Percentiles rank a stretch among this genome's conserved stretches.
phyloP scores from a whole-genome alignment of 2,797 vertebrate species.

The Acropternis orthonyx region DNA sequence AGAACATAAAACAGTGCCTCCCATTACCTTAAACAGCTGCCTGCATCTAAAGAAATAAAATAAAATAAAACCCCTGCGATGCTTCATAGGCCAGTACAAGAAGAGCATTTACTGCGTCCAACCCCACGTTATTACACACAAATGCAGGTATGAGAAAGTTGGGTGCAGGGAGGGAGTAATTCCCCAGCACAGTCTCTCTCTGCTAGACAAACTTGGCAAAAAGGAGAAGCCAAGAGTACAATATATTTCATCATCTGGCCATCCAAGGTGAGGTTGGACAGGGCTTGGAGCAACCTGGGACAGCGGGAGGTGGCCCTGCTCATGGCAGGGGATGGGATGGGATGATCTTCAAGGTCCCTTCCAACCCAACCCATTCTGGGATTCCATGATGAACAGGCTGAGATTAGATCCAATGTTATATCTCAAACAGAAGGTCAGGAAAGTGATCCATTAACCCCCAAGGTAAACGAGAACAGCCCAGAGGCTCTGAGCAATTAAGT shows the following conservation, averaged over 20 bases:
- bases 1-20: neutral
- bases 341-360: neutral
- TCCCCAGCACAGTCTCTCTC: neutral
- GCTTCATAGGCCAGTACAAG: neutral
- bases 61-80: neutral
- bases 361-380: neutral
- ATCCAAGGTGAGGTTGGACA: accelerated
- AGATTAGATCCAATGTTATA: accelerated
- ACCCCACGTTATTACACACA: neutral
- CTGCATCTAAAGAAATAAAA: neutral
- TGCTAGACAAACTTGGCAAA: neutral
- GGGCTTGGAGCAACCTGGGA: neutral
- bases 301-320: neutral
- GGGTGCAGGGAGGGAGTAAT: neutral
- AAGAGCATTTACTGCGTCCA: neutral
- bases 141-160: neutral
- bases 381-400: neutral
- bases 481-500: neutral
- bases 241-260: neutral
- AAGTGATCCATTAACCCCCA: neutral
- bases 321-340: accelerated
- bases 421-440: neutral
- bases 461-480: neutral
- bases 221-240: neutral
- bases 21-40: neutral